Evolutionary conservation across 2,113 vertebrate species (phyloP).

Genomic region (Ictidomys tridecemlineatus): DNA sequence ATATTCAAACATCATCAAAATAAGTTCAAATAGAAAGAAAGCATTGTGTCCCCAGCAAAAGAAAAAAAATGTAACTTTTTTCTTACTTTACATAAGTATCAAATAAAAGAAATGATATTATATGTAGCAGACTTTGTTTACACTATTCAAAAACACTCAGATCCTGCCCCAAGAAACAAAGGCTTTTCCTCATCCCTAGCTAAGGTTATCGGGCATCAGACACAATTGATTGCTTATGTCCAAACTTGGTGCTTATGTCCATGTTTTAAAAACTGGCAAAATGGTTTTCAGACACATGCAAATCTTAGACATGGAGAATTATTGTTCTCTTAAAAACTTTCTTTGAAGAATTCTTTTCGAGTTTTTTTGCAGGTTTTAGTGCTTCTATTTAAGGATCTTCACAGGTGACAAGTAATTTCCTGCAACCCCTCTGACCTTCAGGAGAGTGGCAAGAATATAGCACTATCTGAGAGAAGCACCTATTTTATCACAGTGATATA

Average conservation of each 20-base stretch:
- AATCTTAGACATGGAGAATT: background rate
- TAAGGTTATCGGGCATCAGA: background rate
- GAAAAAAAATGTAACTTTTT: background rate
- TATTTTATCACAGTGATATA: conserved; percentile 29
- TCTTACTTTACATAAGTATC: background rate
- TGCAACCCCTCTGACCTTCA: conserved; percentile 38
- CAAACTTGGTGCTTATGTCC: background rate
- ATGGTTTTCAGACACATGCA: background rate
- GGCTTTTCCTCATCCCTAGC: background rate
- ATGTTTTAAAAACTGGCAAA: background rate
- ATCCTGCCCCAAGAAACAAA: background rate
- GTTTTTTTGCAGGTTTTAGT: background rate
- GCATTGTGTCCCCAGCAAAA: background rate
- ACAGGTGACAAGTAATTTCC: conserved; percentile 16
- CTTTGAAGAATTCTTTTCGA: conserved; percentile 35
- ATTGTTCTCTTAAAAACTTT: conserved; percentile 43
- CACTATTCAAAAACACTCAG: background rate
- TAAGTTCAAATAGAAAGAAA: conserved; percentile 23
- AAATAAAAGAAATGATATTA: conserved; percentile 23
- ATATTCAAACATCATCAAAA: conserved; percentile 14
- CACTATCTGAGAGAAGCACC: background rate
- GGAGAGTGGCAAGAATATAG: background rate
- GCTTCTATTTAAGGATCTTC: conserved; percentile 2
- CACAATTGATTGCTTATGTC: background rate
- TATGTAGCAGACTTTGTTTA: background rate